These are phyloP conservation scores for Zhuqinia jingwanae DNA, from an alignment of 2,888 invertebrate species.

Conservation along the genomic window DNA sequence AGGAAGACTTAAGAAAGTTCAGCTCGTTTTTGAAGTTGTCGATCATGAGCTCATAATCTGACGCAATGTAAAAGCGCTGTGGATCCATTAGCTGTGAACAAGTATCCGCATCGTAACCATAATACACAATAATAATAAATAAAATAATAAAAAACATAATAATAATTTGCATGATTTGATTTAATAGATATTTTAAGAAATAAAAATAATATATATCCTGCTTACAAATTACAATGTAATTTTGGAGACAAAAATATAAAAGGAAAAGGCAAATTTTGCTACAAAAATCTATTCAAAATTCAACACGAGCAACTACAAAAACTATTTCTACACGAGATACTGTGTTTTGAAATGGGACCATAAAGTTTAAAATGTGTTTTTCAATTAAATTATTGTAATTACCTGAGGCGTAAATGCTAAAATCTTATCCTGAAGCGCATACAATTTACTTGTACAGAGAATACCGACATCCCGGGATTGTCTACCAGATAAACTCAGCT, in stretches of 20 bases:
- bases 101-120: no score
- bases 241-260: no score
- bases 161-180: no score
- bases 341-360: no score
- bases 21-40: slow-evolving; percentile 98
- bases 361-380: no score
- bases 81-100: slow-evolving; percentile 94
- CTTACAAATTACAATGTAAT: no score
- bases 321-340: no score
- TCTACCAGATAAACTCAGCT: slow-evolving; percentile 95
- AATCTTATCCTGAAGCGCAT: slow-evolving; percentile 96
- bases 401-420: slow-evolving; percentile 99
- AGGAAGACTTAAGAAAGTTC: slow-evolving; percentile 98
- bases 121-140: slow-evolving; percentile 28
- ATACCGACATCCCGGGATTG: slow-evolving; percentile 98
- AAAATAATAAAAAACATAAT: slow-evolving; percentile 14
- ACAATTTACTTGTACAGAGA: slow-evolving; percentile 98
- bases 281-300: no score
- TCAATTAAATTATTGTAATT: slow-evolving; percentile 79
- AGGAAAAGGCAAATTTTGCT: no score
- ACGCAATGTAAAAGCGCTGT: slow-evolving; percentile 98
- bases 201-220: no score
- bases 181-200: no score
- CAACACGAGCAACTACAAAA: no score
- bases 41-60: slow-evolving; percentile 98